These are phyloP conservation scores for Clarias macrocephalus DNA, from an alignment of 2,113 vertebrate species.

Conservation along the genomic window DNA sequence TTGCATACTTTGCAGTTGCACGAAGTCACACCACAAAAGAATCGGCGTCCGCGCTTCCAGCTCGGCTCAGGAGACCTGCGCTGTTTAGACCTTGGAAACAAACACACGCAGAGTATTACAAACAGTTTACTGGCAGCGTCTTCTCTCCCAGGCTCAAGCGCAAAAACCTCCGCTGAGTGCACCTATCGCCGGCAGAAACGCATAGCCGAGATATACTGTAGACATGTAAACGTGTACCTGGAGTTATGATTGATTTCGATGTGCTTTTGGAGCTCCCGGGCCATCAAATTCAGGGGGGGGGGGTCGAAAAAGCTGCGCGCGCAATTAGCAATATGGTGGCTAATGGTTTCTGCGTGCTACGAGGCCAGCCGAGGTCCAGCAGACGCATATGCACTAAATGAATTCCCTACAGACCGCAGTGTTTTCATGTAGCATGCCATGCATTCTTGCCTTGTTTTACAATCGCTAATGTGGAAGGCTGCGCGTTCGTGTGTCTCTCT, in stretches of 20 bases:
- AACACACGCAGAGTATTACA: conserved; percentile 74
- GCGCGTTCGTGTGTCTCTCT: background rate
- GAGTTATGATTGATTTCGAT: conserved; percentile 19
- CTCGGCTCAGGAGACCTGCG: conserved; percentile 52
- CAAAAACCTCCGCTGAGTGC: background rate
- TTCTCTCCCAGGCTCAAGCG: conserved; percentile 57
- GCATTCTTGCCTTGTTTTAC: conserved; percentile 72
- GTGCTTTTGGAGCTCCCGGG: conserved; percentile 9
- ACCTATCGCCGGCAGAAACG: conserved; percentile 7
- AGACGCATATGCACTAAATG: conserved; percentile 72
- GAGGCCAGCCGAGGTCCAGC: conserved; percentile 61
- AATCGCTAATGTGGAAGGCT: conserved; percentile 65
- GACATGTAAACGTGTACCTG: background rate
- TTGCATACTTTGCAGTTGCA: conserved; percentile 30
- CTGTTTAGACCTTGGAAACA: conserved; percentile 76
- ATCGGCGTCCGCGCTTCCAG: background rate
- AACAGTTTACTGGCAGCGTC: conserved; percentile 75
- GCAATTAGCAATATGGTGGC: conserved; percentile 62
- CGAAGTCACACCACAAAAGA: conserved; percentile 1
- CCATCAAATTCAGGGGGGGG: background rate
- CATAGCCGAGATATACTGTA: conserved; percentile 4
- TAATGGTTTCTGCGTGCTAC: conserved; percentile 60
- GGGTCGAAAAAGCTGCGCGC: conserved; percentile 50
- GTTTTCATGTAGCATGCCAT: conserved; percentile 72
- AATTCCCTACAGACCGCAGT: conserved; percentile 67